Evolutionary conservation across 2,888 invertebrate species (phyloP).

Genomic region (Aricia artaxerxes): DNA sequence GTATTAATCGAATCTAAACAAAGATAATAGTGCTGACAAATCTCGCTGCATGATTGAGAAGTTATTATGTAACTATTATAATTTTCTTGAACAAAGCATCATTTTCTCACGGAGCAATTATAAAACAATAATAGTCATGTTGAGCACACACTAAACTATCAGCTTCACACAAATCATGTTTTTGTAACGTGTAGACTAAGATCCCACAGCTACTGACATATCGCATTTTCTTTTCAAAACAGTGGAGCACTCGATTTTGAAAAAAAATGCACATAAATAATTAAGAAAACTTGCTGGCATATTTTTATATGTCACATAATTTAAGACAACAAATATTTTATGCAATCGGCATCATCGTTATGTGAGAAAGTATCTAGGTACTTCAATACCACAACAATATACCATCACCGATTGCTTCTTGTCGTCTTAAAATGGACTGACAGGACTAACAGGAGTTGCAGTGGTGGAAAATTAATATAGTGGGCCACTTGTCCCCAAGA

Average conservation of each 20-base stretch:
- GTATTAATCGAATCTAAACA: neutral
- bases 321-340: too few relatives aligned
- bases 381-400: too few relatives aligned
- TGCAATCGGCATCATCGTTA: too few relatives aligned
- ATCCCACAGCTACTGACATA: neutral
- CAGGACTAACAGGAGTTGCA: too few relatives aligned
- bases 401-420: too few relatives aligned
- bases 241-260: neutral
- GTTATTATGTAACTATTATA: neutral
- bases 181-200: neutral
- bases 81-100: constrained; percentile 3
- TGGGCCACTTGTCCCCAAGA: too few relatives aligned
- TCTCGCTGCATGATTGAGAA: neutral
- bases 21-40: neutral
- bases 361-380: too few relatives aligned
- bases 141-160: constrained; percentile 29
- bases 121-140: constrained; percentile 33
- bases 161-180: constrained; percentile 19
- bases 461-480: too few relatives aligned
- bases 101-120: constrained; percentile 21
- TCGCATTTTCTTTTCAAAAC: too few relatives aligned
- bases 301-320: too few relatives aligned
- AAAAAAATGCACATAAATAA: neutral
- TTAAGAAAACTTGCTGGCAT: too few relatives aligned
- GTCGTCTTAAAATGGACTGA: too few relatives aligned